Evolutionary conservation across 2,888 invertebrate genomes (phyloP).

Genomic region (Micoletzkya japonica): DNA sequence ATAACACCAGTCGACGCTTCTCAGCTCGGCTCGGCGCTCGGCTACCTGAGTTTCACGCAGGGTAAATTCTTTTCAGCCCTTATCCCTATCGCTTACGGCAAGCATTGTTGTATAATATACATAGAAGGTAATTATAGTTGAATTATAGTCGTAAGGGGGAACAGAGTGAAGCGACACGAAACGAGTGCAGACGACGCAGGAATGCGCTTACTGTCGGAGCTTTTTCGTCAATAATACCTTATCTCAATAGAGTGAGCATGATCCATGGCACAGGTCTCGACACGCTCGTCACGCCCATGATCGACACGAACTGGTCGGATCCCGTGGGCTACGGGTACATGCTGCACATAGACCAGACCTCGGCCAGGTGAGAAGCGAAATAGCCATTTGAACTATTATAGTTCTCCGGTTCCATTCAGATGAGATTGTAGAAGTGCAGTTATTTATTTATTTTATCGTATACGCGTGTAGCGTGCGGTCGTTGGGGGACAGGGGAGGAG

Average conservation of each 20-base stretch:
- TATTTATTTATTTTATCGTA: no score
- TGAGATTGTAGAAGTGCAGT: no score
- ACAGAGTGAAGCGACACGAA: no score
- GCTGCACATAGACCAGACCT: slow-evolving; percentile 11
- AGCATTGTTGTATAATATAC: no score
- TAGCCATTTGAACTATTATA: no score
- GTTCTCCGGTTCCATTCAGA: no score
- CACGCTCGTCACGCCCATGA: slow-evolving; percentile 17
- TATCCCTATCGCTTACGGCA: not conserved
- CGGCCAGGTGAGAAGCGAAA: not conserved
- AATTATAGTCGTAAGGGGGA: no score
- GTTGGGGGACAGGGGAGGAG: no score
- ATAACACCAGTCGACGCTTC: not conserved
- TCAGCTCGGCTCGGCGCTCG: not conserved
- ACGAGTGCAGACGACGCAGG: no score
- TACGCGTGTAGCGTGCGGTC: no score
- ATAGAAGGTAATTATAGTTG: no score
- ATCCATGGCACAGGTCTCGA: slow-evolving; percentile 24
- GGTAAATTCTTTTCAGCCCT: not conserved
- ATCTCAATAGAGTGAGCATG: not conserved
- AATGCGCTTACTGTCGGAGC: no score
- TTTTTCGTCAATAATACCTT: not conserved
- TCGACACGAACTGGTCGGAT: slow-evolving; percentile 22
- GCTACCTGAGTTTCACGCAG: slow-evolving; percentile 14
- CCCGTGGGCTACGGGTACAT: not conserved